These are phyloP conservation scores for Scolanthus callimorphus DNA, from an alignment of 92 coral and sea anemone species.

Conservation along the genomic window DNA sequence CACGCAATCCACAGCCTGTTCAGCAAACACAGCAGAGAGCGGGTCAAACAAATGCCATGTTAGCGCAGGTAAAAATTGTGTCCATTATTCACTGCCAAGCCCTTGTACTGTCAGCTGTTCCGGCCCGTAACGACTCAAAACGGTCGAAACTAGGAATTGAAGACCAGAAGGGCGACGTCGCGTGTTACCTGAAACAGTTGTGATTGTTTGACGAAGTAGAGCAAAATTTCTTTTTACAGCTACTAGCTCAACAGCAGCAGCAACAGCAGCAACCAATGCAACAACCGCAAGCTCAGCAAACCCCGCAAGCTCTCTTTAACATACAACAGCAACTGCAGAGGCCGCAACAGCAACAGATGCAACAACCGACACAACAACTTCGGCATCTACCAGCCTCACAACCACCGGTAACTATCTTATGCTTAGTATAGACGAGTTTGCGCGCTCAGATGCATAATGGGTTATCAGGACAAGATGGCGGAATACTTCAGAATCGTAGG, in stretches of 20 bases:
- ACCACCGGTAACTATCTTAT: conserved; percentile 17
- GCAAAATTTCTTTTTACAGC: no score
- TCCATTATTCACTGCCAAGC: no score
- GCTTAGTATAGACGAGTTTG: no score
- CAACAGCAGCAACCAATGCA: conserved; percentile 61
- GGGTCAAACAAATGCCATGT: conserved; percentile 25
- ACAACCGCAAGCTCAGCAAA: conserved; percentile 45
- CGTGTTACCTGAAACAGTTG: no score
- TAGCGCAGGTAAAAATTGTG: conserved; percentile 13
- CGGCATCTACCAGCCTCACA: conserved; percentile 63
- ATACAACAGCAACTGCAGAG: conserved; percentile 67
- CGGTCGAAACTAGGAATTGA: no score
- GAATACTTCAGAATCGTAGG: no score
- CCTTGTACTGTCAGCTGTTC: no score
- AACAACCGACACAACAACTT: conserved; percentile 60
- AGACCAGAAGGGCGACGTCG: no score
- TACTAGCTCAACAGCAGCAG: conserved; percentile 33
- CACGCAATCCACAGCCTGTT: background rate
- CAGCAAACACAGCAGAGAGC: background rate
- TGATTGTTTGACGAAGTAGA: no score
- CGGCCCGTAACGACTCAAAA: no score
- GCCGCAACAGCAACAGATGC: conserved; percentile 64
- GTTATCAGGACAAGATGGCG: no score
- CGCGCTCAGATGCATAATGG: no score
- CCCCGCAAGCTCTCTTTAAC: conserved; percentile 38